Evolutionary conservation across 2,797 vertebrate genomes (phyloP).

Genomic region (Bucorvus abyssinicus): DNA sequence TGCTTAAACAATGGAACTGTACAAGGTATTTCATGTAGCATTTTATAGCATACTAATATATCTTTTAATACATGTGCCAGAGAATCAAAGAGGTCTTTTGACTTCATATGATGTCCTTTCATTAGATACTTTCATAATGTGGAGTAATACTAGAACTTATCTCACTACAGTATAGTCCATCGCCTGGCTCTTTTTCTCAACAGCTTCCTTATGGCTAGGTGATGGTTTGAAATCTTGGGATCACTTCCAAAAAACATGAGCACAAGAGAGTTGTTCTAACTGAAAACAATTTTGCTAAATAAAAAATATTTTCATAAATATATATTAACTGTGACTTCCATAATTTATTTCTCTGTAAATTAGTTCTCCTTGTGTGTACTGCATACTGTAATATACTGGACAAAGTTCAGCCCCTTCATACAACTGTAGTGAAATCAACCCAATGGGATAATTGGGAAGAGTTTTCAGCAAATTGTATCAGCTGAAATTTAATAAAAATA

Average conservation of each 20-base stretch:
- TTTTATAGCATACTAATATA: conserved; percentile 28
- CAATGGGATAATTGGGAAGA: background rate
- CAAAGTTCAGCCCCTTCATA: background rate
- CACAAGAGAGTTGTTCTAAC: background rate
- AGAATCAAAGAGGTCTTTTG: background rate
- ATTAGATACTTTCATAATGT: conserved; percentile 34
- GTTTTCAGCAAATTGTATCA: background rate
- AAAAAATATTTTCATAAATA: background rate
- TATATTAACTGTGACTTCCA: background rate
- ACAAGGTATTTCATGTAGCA: background rate
- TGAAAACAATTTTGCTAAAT: background rate
- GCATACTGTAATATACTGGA: background rate
- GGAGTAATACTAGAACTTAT: conserved; percentile 15
- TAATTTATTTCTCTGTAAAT: background rate
- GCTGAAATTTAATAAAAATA: background rate
- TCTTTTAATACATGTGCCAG: background rate
- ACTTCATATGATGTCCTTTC: conserved; percentile 1
- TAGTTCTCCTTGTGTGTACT: background rate
- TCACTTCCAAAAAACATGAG: background rate
- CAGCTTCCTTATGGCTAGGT: background rate
- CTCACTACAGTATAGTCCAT: background rate
- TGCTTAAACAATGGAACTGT: background rate
- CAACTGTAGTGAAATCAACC: background rate
- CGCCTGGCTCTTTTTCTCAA: background rate
- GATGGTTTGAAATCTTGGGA: background rate